Evolutionary conservation across 2,888 invertebrate genomes (phyloP).

Genomic region (Melitaea athalia): DNA sequence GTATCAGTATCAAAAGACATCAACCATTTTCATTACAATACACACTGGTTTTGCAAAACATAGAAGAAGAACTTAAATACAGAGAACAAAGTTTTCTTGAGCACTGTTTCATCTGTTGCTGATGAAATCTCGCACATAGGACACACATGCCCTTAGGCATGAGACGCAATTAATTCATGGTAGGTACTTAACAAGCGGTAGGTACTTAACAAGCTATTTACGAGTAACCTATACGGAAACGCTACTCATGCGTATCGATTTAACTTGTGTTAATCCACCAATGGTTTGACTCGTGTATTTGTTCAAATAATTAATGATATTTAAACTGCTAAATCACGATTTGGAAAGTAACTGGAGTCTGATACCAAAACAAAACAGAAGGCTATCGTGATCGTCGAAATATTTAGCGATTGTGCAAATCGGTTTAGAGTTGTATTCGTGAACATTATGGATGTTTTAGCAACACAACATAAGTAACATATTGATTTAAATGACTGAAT

Average conservation of each 20-base stretch:
- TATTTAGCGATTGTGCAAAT: slow-evolving; percentile 24
- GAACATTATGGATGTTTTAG: slow-evolving; percentile 19
- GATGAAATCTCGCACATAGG: too few species aligned
- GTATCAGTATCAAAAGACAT: too few species aligned
- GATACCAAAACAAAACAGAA: slow-evolving; percentile 19
- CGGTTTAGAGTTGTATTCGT: slow-evolving; percentile 9
- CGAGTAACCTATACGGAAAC: background rate
- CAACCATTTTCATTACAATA: too few species aligned
- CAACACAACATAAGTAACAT: slow-evolving; percentile 10
- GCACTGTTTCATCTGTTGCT: too few species aligned
- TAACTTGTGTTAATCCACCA: background rate
- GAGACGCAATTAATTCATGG: background rate
- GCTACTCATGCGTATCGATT: background rate
- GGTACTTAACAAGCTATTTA: background rate
- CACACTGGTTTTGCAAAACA: too few species aligned
- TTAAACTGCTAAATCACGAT: slow-evolving; percentile 24
- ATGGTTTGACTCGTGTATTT: background rate
- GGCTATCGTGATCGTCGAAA: slow-evolving; percentile 25
- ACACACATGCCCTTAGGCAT: too few species aligned
- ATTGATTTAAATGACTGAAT: background rate
- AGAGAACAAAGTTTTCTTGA: too few species aligned
- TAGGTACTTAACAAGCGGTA: background rate
- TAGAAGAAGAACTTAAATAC: too few species aligned
- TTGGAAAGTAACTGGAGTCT: slow-evolving; percentile 18
- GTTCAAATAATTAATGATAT: slow-evolving; percentile 2